phyloP scores from a whole-genome alignment of 2,113 vertebrate species.

The Chloropsis hardwickii region DNA sequence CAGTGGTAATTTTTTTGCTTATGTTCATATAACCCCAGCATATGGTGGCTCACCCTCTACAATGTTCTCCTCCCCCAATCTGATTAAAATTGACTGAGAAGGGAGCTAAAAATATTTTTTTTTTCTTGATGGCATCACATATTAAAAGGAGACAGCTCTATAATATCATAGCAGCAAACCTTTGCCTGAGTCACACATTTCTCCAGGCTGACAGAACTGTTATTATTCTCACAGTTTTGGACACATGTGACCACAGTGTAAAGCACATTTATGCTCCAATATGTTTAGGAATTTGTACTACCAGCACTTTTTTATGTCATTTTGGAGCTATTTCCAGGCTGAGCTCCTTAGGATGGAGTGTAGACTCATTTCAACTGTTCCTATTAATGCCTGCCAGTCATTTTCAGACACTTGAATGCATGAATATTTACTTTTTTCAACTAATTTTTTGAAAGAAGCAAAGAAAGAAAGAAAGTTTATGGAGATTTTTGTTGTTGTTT shows the following conservation, averaged over 20 bases:
- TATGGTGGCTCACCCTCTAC: not conserved
- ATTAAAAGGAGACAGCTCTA: not conserved
- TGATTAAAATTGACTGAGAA: conserved; percentile 24
- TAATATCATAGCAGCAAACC: not conserved
- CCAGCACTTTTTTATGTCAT: not conserved
- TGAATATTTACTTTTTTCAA: not conserved
- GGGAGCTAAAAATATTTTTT: not conserved
- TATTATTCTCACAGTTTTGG: not conserved
- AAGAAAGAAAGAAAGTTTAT: not conserved
- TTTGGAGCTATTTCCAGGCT: not conserved
- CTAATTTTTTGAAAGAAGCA: not conserved
- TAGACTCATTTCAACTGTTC: not conserved
- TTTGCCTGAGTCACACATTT: not conserved
- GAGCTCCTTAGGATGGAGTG: not conserved
- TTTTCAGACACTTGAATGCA: not conserved
- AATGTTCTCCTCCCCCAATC: not conserved
- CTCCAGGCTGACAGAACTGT: not conserved
- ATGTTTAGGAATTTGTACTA: not conserved
- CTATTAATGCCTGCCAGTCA: not conserved
- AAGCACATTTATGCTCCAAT: not conserved
- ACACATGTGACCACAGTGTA: not conserved
- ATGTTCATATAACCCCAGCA: not conserved
- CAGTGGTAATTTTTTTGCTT: not conserved
- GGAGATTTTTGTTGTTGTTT: too few species aligned
- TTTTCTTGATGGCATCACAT: not conserved